A percentile compares a stretch with the other conserved stretches of the same genome.
Evolutionary conservation across 2,888 invertebrate species (phyloP).

Genomic region (Nematopogon swammerdamellus): DNA sequence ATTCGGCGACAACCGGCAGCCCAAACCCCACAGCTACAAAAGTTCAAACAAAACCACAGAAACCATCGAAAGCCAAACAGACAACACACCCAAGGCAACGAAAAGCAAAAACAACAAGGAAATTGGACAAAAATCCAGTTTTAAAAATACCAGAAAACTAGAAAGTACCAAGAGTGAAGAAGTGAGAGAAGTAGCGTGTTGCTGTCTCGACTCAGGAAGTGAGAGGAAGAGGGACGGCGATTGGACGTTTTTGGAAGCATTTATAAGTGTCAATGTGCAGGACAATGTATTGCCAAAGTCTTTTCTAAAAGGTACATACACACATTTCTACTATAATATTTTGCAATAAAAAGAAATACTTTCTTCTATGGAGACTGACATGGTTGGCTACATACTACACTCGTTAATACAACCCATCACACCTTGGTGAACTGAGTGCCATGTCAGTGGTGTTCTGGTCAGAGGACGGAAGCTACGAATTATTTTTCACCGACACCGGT

Average conservation of each 20-base stretch:
- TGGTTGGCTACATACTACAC: too few species aligned
- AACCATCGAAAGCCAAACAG: constrained; percentile 9
- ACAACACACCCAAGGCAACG: constrained; percentile 2
- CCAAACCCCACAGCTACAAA: constrained; percentile 13
- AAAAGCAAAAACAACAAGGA: background rate
- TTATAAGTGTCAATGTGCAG: constrained; percentile 37
- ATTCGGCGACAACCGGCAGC: constrained; percentile 18
- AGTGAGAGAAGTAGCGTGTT: background rate
- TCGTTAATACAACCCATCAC: too few species aligned
- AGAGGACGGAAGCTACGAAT: too few species aligned
- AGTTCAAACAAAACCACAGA: constrained; percentile 10
- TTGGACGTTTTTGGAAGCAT: constrained; percentile 38
- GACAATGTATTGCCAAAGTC: constrained; percentile 34
- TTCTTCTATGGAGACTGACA: too few species aligned
- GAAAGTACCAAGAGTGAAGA: background rate
- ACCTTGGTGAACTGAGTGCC: too few species aligned
- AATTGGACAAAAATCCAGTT: background rate
- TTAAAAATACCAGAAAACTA: too few species aligned
- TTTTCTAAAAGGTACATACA: constrained; percentile 33
- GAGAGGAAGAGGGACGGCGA: constrained; percentile 9
- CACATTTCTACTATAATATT: too few species aligned
- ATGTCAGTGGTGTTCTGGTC: too few species aligned
- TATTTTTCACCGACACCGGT: too few species aligned
- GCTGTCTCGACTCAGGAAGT: background rate
- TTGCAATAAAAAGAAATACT: too few species aligned